Conservation (phyloP, 2,113 vertebrate species). For the Taxidea taxus region DNA sequence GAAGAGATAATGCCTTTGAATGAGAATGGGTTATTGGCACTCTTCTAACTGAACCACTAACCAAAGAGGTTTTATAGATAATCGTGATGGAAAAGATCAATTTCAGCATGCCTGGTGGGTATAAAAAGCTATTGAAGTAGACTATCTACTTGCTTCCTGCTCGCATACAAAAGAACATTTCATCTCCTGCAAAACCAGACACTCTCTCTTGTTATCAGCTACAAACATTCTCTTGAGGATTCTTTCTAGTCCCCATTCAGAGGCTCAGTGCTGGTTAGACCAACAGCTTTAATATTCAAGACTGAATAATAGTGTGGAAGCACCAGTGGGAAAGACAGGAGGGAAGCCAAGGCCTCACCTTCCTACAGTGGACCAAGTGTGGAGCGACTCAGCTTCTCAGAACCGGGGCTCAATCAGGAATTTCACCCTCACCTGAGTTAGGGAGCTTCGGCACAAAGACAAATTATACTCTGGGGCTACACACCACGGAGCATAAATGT, state of each 20-base stretch:
- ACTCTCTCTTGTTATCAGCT: slow-evolving; percentile 67
- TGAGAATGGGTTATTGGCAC: background rate
- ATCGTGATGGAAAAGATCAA: slow-evolving; percentile 61
- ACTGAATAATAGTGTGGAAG: background rate
- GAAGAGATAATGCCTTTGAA: slow-evolving; percentile 26
- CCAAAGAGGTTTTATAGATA: slow-evolving; percentile 58
- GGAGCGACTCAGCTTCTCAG: background rate
- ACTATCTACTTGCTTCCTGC: slow-evolving; percentile 64
- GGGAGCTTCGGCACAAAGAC: background rate
- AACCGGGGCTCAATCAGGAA: background rate
- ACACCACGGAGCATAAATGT: background rate
- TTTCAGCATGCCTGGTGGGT: slow-evolving; percentile 57
- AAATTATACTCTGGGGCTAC: background rate
- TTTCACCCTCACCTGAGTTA: background rate
- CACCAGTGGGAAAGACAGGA: background rate
- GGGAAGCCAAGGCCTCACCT: background rate
- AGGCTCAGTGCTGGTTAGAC: background rate
- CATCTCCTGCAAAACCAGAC: slow-evolving; percentile 74
- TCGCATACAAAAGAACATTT: slow-evolving; percentile 70
- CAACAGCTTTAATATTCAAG: slow-evolving; percentile 32
- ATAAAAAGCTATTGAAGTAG: slow-evolving; percentile 70
- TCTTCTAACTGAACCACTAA: background rate
- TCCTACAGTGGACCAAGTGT: background rate
- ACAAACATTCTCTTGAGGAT: slow-evolving; percentile 62
- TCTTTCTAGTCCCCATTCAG: slow-evolving; percentile 58